These are phyloP conservation scores for Chlorocebus sabaeus DNA, from an alignment of 2,113 vertebrate species.

Conservation along the genomic window DNA sequence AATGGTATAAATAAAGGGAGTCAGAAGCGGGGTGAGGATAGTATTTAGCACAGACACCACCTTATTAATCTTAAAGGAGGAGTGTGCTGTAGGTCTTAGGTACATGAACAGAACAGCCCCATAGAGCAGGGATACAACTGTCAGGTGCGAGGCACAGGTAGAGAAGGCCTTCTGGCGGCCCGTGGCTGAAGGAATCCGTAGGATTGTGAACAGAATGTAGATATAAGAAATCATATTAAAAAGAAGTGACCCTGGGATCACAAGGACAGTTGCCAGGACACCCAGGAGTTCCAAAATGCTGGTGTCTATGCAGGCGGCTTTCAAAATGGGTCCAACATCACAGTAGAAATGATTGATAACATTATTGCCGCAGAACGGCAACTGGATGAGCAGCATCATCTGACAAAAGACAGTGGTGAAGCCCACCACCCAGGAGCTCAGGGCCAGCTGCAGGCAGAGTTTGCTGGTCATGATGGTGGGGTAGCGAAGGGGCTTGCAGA, in stretches of 20 bases:
- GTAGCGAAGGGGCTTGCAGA: constrained; percentile 64
- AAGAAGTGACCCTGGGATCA: constrained; percentile 63
- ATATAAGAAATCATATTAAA: constrained; percentile 52
- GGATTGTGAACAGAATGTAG: constrained; percentile 61
- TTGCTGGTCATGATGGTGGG: constrained; percentile 51
- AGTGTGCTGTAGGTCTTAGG: constrained; percentile 59
- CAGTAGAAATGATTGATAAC: constrained; percentile 72
- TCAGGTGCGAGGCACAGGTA: constrained; percentile 72
- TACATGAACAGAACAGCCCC: constrained; percentile 73
- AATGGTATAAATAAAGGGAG: constrained; percentile 75
- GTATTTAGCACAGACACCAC: constrained; percentile 68
- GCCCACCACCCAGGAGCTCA: constrained; percentile 26
- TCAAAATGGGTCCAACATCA: constrained; percentile 65
- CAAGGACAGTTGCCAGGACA: constrained; percentile 30
- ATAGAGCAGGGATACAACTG: constrained; percentile 60
- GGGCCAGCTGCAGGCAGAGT: constrained; percentile 44
- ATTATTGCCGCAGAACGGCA: constrained; percentile 54
- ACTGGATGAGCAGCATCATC: not conserved
- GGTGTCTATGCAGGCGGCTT: constrained; percentile 61
- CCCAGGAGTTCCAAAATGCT: constrained; percentile 54
- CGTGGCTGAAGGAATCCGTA: constrained; percentile 52
- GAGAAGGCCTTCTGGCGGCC: constrained; percentile 70
- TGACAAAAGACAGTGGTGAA: constrained; percentile 59
- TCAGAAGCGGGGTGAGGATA: constrained; percentile 64
- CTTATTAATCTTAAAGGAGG: constrained; percentile 61